Percentiles rank a stretch among this genome's conserved stretches.
Evolutionary conservation across 30 jellyfish, hydroid and myxozoan genomes (phyloP).

Genomic region (Cassiopea andromeda): DNA sequence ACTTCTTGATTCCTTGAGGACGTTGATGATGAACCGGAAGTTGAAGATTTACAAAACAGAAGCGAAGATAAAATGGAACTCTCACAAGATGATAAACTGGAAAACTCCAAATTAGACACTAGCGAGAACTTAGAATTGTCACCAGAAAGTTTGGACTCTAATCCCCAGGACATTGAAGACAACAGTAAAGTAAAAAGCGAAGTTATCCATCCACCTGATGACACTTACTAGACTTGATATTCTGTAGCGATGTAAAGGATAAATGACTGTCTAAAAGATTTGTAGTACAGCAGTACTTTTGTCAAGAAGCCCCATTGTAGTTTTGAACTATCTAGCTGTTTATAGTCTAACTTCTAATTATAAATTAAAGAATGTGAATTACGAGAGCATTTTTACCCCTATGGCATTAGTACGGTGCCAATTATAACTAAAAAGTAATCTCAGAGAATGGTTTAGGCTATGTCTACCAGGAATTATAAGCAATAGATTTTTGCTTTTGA

Average conservation of each 20-base stretch:
- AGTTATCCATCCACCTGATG: constrained; percentile 26
- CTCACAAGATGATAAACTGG: constrained; percentile 37
- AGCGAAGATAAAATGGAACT: constrained; percentile 59
- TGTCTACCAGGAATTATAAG: neutral
- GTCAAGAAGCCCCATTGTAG: neutral
- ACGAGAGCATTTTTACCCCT: neutral
- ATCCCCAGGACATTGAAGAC: constrained; percentile 51
- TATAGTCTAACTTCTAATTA: neutral
- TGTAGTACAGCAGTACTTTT: neutral
- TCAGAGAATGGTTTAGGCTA: neutral
- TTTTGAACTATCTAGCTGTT: neutral
- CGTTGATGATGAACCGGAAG: constrained; percentile 69
- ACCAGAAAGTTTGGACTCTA: constrained; percentile 55
- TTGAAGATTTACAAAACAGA: constrained; percentile 30
- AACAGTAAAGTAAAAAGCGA: constrained; percentile 33
- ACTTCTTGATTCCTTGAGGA: constrained; percentile 22
- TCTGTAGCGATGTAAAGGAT: neutral
- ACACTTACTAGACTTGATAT: constrained; percentile 16
- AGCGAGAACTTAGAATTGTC: constrained; percentile 44
- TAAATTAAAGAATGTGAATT: neutral
- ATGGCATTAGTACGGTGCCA: neutral
- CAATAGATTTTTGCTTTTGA: too few species aligned
- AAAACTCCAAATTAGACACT: constrained; percentile 5
- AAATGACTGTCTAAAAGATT: neutral
- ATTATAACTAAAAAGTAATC: neutral